These are phyloP conservation scores for Drosophila pachea DNA, from an alignment of 1,140 invertebrate genomes.

Conservation along the genomic window DNA sequence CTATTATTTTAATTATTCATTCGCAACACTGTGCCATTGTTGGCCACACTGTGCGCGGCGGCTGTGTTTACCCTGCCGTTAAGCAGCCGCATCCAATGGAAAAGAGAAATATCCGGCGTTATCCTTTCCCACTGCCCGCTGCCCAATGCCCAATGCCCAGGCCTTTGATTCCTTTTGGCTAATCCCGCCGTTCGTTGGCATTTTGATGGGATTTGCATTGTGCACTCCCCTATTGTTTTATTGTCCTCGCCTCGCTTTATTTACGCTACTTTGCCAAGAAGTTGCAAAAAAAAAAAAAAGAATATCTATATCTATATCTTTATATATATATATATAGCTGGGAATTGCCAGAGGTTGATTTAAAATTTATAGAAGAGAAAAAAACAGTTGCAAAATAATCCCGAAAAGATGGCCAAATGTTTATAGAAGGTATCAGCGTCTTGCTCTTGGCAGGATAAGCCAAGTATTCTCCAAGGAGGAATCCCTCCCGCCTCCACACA, in stretches of 20 bases:
- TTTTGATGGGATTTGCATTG: conserved; percentile 46
- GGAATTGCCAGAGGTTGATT: too few relatives aligned
- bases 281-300: background rate
- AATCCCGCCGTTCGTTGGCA: conserved; percentile 37
- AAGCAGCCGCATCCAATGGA: conserved; percentile 40
- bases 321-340: background rate
- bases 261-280: conserved; percentile 32
- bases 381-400: too few relatives aligned
- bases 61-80: conserved; percentile 48
- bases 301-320: background rate
- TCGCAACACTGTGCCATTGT: conserved; percentile 72
- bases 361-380: too few relatives aligned
- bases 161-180: conserved; percentile 26
- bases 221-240: conserved; percentile 29
- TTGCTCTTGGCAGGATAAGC: too few relatives aligned
- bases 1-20: conserved; percentile 74
- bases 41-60: conserved; percentile 34
- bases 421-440: too few relatives aligned
- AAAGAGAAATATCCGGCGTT: conserved; percentile 37
- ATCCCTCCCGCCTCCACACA: too few relatives aligned
- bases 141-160: background rate
- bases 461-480: too few relatives aligned
- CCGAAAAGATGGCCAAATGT: too few relatives aligned
- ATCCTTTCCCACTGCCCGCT: conserved; percentile 19
- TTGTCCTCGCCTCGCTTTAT: conserved; percentile 19